These are phyloP conservation scores for Silurus lanzhouensis DNA, from an alignment of 2,797 vertebrate genomes.

Conservation along the genomic window DNA sequence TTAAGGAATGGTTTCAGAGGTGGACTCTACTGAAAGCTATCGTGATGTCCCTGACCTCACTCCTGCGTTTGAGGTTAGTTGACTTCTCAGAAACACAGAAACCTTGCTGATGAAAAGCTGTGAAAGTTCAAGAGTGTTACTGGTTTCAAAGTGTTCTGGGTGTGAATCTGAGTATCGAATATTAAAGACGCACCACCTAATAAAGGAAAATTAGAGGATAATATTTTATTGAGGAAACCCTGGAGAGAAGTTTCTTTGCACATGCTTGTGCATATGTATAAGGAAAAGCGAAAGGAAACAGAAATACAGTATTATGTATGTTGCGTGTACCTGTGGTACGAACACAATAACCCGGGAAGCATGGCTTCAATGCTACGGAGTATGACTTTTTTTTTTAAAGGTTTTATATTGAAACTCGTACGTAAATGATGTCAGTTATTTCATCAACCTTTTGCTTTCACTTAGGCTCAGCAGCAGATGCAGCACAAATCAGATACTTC, in stretches of 20 bases:
- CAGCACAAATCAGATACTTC: slow-evolving; percentile 64
- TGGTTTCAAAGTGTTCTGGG: background rate
- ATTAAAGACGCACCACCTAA: background rate
- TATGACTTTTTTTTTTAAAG: background rate
- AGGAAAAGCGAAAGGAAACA: background rate
- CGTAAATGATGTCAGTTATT: background rate
- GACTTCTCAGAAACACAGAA: slow-evolving; percentile 17
- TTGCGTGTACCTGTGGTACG: background rate
- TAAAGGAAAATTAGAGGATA: background rate
- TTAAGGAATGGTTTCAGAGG: slow-evolving; percentile 3
- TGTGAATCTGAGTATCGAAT: background rate
- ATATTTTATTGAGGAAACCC: background rate
- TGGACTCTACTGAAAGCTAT: background rate
- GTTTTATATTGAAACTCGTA: background rate
- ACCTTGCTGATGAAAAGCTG: background rate
- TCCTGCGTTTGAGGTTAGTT: slow-evolving; percentile 71
- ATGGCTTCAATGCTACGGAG: background rate
- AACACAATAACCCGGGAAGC: background rate
- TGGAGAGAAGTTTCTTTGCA: background rate
- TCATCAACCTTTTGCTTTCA: background rate
- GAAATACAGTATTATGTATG: background rate
- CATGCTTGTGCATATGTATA: background rate
- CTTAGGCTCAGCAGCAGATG: slow-evolving; percentile 76
- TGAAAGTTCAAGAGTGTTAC: background rate
- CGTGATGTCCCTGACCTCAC: slow-evolving; percentile 65